A percentile compares a stretch with the other conserved stretches of the same genome.
These are phyloP conservation scores for Speoplatyrhinus poulsoni DNA, from an alignment of 2,113 vertebrate species.

Conservation along the genomic window DNA sequence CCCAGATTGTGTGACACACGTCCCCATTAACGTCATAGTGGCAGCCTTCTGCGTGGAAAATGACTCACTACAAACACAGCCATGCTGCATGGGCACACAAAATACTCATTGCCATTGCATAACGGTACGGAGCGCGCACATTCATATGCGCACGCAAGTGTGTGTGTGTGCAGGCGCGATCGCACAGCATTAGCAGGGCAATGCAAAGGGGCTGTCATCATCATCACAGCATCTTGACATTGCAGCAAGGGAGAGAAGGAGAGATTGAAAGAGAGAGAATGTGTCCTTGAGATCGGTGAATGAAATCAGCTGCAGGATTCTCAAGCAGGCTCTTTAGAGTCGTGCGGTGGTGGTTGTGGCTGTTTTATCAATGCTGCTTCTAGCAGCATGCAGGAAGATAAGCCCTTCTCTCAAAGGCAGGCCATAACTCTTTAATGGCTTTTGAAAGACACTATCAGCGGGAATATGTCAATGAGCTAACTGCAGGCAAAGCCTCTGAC, in stretches of 20 bases:
- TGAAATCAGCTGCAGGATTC: slow-evolving; percentile 42
- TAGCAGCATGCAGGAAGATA: slow-evolving; percentile 28
- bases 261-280: slow-evolving; percentile 18
- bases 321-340: slow-evolving; percentile 33
- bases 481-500: slow-evolving; percentile 28
- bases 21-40: no score
- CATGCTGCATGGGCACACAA: slow-evolving; percentile 13
- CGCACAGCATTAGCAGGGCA: not conserved
- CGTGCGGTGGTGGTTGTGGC: slow-evolving; percentile 18
- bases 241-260: slow-evolving; percentile 52
- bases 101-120: slow-evolving; percentile 31
- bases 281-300: slow-evolving; percentile 51
- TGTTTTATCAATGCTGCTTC: slow-evolving; percentile 15
- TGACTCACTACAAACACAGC: no score
- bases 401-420: slow-evolving; percentile 26
- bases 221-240: slow-evolving; percentile 52
- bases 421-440: slow-evolving; percentile 36
- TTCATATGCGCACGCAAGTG: not conserved
- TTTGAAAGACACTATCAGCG: slow-evolving; percentile 24
- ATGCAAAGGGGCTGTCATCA: slow-evolving; percentile 10
- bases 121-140: not conserved
- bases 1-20: no score
- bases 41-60: no score
- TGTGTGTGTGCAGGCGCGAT: not conserved
- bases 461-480: slow-evolving; percentile 37